phyloP scores from a whole-genome alignment of 2,888 invertebrate genomes.

The Andricus curvator region DNA sequence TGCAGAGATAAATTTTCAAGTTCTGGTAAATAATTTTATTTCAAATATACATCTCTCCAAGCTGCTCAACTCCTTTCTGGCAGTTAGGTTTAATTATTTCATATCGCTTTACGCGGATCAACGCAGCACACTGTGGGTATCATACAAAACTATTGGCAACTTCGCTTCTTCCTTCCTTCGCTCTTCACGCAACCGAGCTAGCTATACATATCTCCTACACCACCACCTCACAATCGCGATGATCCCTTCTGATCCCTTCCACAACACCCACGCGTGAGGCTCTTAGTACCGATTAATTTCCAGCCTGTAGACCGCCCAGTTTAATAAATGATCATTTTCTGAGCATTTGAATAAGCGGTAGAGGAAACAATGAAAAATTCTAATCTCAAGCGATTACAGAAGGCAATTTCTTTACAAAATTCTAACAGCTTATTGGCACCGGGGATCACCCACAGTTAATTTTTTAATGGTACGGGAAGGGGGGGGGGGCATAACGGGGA shows the following conservation, averaged over 20 bases:
- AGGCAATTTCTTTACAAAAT: neutral
- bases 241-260: constrained; percentile 25
- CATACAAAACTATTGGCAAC: constrained; percentile 57
- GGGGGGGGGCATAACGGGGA: too few relatives aligned
- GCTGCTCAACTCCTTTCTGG: constrained; percentile 45
- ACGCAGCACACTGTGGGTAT: constrained; percentile 48
- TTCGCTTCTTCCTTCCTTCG: constrained; percentile 44
- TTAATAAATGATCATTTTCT: neutral
- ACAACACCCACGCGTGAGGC: neutral
- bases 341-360: neutral
- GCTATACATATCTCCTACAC: neutral
- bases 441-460: too few relatives aligned
- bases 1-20: neutral
- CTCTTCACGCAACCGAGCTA: neutral
- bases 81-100: constrained; percentile 64
- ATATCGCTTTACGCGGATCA: constrained; percentile 56
- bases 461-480: too few relatives aligned
- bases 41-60: constrained; percentile 47
- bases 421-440: neutral
- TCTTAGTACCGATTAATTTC: constrained; percentile 13
- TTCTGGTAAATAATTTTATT: neutral
- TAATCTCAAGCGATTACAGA: neutral
- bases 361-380: neutral
- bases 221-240: constrained; percentile 9
- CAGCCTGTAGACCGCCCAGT: constrained; percentile 3